Percentiles rank a stretch among this genome's conserved stretches.
Evolutionary conservation across 2,113 vertebrate species (phyloP).

Genomic region (Pipra filicauda): DNA sequence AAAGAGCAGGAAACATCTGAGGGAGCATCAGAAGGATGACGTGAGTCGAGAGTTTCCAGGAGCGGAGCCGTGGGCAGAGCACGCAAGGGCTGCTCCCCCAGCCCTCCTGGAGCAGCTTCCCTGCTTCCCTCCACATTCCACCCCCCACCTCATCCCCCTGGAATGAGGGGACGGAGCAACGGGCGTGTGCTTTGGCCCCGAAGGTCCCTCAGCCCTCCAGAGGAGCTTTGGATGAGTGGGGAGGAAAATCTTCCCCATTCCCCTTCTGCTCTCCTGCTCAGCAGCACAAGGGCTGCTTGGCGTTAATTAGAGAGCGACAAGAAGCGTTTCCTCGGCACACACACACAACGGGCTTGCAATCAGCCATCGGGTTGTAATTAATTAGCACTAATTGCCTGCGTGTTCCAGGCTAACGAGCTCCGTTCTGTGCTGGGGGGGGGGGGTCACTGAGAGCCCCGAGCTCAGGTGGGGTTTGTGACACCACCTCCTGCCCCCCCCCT

Average conservation of each 20-base stretch:
- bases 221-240: not conserved
- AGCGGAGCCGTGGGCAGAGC: not conserved
- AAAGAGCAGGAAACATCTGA: not conserved
- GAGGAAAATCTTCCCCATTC: not conserved
- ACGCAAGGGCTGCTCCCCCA: not conserved
- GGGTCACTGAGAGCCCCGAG: not conserved
- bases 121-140: not conserved
- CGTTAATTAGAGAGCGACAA: not conserved
- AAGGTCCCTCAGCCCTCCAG: not conserved
- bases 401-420: not conserved
- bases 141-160: not conserved
- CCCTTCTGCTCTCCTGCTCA: not conserved
- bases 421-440: no score
- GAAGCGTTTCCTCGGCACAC: not conserved
- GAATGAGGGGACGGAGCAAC: not conserved
- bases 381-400: not conserved
- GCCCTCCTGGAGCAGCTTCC: not conserved
- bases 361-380: not conserved
- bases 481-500: not conserved
- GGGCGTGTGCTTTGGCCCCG: not conserved
- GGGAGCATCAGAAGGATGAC: not conserved
- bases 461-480: not conserved
- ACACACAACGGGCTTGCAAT: not conserved
- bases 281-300: not conserved
- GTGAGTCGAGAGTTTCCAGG: slow-evolving; percentile 13